Base-by-base conservation (phyloP, 2,888 invertebrate genomes). In the Sceliomorpha sp. region DNA sequence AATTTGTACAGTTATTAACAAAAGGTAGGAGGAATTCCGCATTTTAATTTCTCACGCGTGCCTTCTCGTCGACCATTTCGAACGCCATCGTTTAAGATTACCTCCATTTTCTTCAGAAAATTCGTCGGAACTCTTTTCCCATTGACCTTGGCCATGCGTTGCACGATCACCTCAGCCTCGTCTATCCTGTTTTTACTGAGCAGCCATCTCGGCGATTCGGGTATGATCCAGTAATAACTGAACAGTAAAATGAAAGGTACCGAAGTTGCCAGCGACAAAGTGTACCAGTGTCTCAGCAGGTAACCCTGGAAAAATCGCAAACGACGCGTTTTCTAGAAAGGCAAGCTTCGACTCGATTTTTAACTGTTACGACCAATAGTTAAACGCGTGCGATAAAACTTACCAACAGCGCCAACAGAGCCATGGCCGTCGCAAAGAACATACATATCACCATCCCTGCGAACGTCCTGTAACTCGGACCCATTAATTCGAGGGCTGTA, bases 141-240 rank as follows among this genome's bases (percentile, higher is more conserved):
- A 75, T 94, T 94, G 73, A 90, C 90, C 73, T 86, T 90, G 0
- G 92, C 93, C 77, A 93, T 91, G 68, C 90, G 90, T 64, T 91
- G 90, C 1, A 93, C 88, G 3, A 93, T 92, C 44, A 90, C 90
- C 76, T 92, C 92, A 0, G 93, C 93, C 73, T 93, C 92, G 48
- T 91, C 91, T 72, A 92, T 90, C 36, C 92, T 89, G 14, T 92
- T 92, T 76, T 92, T 90, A 14, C 92, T 91, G 3, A 93, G 91
- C 12, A 93, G 87, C 93, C 93, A 93, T 68, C 93, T 88, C 1
- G 93, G 93, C 39, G 93, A 93, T 82, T 93, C 93, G 5, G 93
- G 93, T 70, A 93, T 90, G 31, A 93, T 89, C 92, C 93, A 92
- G 80, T 91, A 92, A 73, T 90, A 92, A 69, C 92, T 92, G 86